Percentiles rank a stretch among this genome's conserved stretches.
These are phyloP conservation scores for Drosophila lini DNA, from an alignment of 1,140 invertebrate genomes.

Conservation along the genomic window DNA sequence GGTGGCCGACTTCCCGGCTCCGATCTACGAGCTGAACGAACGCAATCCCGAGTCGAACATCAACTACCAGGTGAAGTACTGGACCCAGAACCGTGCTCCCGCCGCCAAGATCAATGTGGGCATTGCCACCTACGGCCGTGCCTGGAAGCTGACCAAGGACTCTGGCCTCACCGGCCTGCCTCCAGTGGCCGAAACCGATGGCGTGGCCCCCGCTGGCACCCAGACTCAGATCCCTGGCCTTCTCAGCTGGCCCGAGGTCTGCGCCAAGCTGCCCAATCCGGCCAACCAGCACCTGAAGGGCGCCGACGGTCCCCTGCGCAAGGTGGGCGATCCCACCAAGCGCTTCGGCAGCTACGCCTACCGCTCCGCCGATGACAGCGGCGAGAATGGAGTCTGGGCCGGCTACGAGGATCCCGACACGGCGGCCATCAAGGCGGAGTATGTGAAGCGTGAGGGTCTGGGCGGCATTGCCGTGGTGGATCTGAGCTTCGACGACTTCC, in stretches of 20 bases:
- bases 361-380: constrained; percentile 88
- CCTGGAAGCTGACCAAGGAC: constrained; percentile 91
- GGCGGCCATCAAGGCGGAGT: constrained; percentile 92
- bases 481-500: constrained; percentile 93
- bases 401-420: constrained; percentile 95
- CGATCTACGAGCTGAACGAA: constrained; percentile 89
- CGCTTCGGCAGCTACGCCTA: constrained; percentile 92
- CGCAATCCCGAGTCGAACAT: constrained; percentile 88
- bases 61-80: constrained; percentile 87
- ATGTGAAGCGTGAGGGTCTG: constrained; percentile 89
- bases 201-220: constrained; percentile 86
- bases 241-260: constrained; percentile 93
- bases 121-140: constrained; percentile 92
- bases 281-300: constrained; percentile 87
- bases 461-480: constrained; percentile 93
- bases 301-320: constrained; percentile 87
- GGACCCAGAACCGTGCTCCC: constrained; percentile 88
- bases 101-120: constrained; percentile 92
- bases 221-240: constrained; percentile 90
- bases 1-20: constrained; percentile 90
- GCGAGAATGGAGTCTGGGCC: constrained; percentile 93
- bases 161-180: constrained; percentile 91
- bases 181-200: constrained; percentile 88
- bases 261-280: constrained; percentile 88
- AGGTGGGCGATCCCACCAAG: constrained; percentile 90